Conservation (phyloP, 92 coral and sea anemone species). For the Parazoanthus atlanticus region DNA sequence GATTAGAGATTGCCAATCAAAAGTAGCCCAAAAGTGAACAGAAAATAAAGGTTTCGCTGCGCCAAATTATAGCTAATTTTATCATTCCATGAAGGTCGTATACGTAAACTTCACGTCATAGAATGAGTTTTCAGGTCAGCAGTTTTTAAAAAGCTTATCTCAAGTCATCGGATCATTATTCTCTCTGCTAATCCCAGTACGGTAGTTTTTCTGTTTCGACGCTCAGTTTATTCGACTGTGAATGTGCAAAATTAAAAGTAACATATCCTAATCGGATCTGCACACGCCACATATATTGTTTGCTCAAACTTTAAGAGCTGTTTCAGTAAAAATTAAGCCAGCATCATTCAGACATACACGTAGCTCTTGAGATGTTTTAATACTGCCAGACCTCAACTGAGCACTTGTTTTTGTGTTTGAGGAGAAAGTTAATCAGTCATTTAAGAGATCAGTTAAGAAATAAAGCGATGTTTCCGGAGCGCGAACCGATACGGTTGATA, state of each 20-base stretch:
- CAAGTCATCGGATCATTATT: slow-evolving; percentile 20
- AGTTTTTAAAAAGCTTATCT: neutral
- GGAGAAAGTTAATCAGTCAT: neutral
- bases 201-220: neutral
- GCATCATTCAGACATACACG: neutral
- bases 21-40: neutral
- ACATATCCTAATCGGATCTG: neutral
- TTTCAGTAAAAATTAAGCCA: neutral
- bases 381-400: neutral
- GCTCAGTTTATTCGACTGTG: neutral
- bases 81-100: neutral
- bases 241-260: neutral
- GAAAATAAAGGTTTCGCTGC: neutral
- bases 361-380: too few species aligned
- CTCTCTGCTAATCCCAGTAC: neutral
- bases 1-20: neutral
- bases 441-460: neutral
- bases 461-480: neutral
- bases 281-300: neutral
- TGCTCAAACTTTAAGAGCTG: neutral
- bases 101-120: neutral
- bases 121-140: neutral
- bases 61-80: neutral
- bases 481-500: neutral
- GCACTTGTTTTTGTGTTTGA: neutral